A percentile compares a stretch with the other conserved stretches of the same genome.
phyloP scores from a whole-genome alignment of 2,888 invertebrate species.

The Helicoverpa assulta region DNA sequence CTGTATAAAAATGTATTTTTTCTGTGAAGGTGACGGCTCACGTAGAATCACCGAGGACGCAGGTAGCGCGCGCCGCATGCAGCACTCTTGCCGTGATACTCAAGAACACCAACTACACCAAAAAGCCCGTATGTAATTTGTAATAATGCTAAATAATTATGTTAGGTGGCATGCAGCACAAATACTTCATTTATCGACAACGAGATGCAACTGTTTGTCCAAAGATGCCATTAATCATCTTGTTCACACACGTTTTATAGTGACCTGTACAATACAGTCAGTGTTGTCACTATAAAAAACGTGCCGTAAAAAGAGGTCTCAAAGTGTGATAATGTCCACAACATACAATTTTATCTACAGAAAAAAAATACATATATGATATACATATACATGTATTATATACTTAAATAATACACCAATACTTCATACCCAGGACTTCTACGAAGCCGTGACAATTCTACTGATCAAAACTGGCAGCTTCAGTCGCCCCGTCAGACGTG shows the following conservation, averaged over 20 bases:
- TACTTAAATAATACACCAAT: background rate
- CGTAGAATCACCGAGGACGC: constrained; percentile 83
- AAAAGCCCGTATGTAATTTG: constrained; percentile 79
- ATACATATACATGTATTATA: too few relatives aligned
- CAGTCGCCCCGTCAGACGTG: constrained; percentile 93
- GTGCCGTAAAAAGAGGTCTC: too few relatives aligned
- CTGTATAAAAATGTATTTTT: background rate
- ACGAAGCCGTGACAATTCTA: constrained; percentile 92
- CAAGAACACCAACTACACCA: constrained; percentile 85
- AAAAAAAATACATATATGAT: too few relatives aligned
- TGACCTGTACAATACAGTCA: too few relatives aligned
- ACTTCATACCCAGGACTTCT: constrained; percentile 91
- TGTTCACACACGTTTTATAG: too few relatives aligned
- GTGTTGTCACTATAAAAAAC: too few relatives aligned
- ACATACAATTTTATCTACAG: too few relatives aligned
- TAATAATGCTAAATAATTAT: background rate
- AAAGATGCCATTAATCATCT: too few relatives aligned
- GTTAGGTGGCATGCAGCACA: too few relatives aligned
- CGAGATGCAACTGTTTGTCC: too few relatives aligned
- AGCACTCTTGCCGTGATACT: constrained; percentile 77
- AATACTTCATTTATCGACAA: too few relatives aligned
- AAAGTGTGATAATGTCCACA: too few relatives aligned
- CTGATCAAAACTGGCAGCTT: constrained; percentile 93
- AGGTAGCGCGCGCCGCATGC: constrained; percentile 81
- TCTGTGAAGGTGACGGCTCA: constrained; percentile 74